A percentile compares a stretch with the other conserved stretches of the same genome.
These are phyloP conservation scores for Perca flavescens DNA, from an alignment of 2,113 vertebrate species.

Conservation along the genomic window DNA sequence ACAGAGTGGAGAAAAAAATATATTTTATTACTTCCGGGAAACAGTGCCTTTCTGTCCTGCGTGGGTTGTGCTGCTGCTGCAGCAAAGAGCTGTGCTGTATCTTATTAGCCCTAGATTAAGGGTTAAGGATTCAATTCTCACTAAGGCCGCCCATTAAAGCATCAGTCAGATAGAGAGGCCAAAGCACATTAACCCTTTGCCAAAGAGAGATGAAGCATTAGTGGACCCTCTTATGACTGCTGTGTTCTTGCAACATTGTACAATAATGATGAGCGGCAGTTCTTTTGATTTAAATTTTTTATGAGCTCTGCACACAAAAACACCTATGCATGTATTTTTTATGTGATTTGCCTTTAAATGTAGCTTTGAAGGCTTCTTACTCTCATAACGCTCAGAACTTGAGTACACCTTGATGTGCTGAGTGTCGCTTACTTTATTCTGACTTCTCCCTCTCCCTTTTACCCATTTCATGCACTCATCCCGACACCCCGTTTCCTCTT, in stretches of 20 bases:
- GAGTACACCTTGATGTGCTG: neutral
- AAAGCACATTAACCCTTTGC: constrained; percentile 5
- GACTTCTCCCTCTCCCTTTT: neutral
- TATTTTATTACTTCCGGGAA: constrained; percentile 33
- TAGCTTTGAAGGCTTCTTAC: constrained; percentile 33
- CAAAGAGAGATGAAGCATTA: neutral
- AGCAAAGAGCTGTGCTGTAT: constrained; percentile 34
- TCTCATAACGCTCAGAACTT: neutral
- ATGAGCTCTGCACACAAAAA: constrained; percentile 48
- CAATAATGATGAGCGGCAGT: constrained; percentile 26
- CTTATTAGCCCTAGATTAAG: constrained; percentile 50
- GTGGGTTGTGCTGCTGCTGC: constrained; percentile 27
- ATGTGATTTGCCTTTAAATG: constrained; percentile 49
- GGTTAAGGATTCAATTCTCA: constrained; percentile 49
- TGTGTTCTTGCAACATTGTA: constrained; percentile 6
- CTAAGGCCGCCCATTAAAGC: constrained; percentile 31
- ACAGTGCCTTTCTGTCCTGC: constrained; percentile 12
- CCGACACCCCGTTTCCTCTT: constrained; percentile 28
- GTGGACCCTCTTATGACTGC: neutral
- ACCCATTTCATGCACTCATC: constrained; percentile 13
- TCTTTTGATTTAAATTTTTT: constrained; percentile 48
- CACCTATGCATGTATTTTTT: constrained; percentile 63
- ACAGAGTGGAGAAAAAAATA: constrained; percentile 6
- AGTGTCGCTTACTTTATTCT: neutral
- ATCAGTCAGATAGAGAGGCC: constrained; percentile 31